These are phyloP conservation scores for Acanthacorydalis orientalis DNA, from an alignment of 2,888 invertebrate genomes.

Conservation along the genomic window DNA sequence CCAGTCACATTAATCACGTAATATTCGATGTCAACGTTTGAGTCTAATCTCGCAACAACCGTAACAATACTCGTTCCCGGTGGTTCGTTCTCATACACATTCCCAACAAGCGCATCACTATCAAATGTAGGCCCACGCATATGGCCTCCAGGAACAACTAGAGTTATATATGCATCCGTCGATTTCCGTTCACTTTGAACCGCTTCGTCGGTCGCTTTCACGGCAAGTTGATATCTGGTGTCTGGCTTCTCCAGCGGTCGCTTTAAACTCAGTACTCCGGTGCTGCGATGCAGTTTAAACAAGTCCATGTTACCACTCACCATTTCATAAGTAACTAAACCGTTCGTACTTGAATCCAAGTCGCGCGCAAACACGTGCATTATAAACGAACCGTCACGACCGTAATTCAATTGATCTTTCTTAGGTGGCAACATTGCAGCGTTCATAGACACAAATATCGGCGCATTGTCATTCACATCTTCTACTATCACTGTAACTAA, in stretches of 20 bases:
- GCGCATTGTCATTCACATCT: constrained; percentile 87
- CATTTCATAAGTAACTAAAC: constrained; percentile 79
- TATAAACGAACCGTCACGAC: constrained; percentile 45
- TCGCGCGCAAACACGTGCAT: constrained; percentile 73
- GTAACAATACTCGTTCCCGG: constrained; percentile 72
- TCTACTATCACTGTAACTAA: constrained; percentile 83
- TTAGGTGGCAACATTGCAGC: constrained; percentile 61
- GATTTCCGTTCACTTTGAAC: constrained; percentile 75
- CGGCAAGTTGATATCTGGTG: constrained; percentile 62
- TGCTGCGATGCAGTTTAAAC: constrained; percentile 65
- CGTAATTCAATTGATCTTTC: constrained; percentile 25
- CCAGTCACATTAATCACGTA: constrained; percentile 78
- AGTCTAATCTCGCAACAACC: constrained; percentile 51
- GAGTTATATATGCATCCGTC: constrained; percentile 71
- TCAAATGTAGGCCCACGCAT: constrained; percentile 38
- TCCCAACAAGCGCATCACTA: constrained; percentile 51
- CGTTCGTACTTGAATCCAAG: constrained; percentile 81
- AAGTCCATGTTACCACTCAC: constrained; percentile 61
- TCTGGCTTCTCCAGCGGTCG: constrained; percentile 43
- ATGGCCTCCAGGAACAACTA: constrained; percentile 51
- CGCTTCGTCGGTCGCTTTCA: constrained; percentile 84
- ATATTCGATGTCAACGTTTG: constrained; percentile 57
- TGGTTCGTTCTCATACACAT: constrained; percentile 78
- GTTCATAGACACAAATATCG: constrained; percentile 80
- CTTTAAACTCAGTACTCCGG: constrained; percentile 53